Conservation (phyloP, 2,797 vertebrate genomes). For the Siniperca undulata region DNA sequence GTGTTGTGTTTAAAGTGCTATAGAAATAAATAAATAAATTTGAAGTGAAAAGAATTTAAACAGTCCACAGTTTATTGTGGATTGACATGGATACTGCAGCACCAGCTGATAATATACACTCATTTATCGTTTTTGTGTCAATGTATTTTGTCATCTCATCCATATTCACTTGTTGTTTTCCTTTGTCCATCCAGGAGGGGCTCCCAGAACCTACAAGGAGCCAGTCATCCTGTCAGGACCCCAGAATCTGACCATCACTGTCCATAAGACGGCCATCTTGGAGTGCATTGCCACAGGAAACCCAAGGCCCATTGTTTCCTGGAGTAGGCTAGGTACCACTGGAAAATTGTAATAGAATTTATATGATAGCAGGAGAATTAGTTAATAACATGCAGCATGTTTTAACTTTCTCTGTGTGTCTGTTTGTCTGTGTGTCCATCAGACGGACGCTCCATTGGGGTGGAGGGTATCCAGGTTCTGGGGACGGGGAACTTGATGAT, state of each 20-base stretch:
- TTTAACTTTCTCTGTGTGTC: not conserved
- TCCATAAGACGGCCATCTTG: slow-evolving; percentile 85
- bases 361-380: not conserved
- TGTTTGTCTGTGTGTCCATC: slow-evolving; percentile 15
- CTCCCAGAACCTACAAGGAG: slow-evolving; percentile 81
- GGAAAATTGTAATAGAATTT: not conserved
- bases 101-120: not conserved
- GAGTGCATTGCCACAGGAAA: slow-evolving; percentile 87
- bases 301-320: slow-evolving; percentile 85
- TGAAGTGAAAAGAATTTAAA: not conserved
- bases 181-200: slow-evolving; percentile 54
- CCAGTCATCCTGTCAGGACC: slow-evolving; percentile 87
- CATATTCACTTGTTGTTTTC: not conserved
- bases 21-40: not conserved
- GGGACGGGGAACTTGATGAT: slow-evolving; percentile 89
- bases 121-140: not conserved
- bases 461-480: slow-evolving; percentile 88
- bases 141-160: not conserved
- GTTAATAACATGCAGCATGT: too few relatives aligned
- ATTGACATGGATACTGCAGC: not conserved
- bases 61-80: not conserved
- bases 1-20: not conserved
- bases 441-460: slow-evolving; percentile 86
- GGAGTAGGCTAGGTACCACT: slow-evolving; percentile 85
- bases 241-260: slow-evolving; percentile 85